Percentiles rank a stretch among this genome's conserved stretches.
phyloP scores from a whole-genome alignment of 1,140 invertebrate species.

The Drosophila pseudoananassae region DNA sequence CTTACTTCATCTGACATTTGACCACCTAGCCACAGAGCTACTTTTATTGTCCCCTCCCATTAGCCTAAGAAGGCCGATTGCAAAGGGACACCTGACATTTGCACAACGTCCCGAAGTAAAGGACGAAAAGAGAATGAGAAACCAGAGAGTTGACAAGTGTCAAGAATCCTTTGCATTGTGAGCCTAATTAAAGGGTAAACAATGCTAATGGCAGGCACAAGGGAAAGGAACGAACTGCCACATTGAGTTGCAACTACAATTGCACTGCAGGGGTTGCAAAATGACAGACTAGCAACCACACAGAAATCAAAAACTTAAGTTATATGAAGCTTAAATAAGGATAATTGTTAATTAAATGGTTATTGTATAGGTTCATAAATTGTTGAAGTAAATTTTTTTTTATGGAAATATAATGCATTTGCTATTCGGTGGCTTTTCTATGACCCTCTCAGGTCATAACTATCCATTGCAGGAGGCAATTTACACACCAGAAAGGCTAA shows the following conservation, averaged over 20 bases:
- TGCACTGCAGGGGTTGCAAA: not conserved
- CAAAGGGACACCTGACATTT: constrained; percentile 30
- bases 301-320: too few relatives aligned
- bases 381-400: not conserved
- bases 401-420: not conserved
- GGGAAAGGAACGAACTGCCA: not conserved
- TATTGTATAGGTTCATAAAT: too few relatives aligned
- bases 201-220: constrained; percentile 20
- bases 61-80: constrained; percentile 10
- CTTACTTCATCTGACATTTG: not conserved
- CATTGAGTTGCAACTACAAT: not conserved
- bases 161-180: constrained; percentile 63
- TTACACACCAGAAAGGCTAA: constrained; percentile 15
- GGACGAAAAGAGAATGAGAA: constrained; percentile 8
- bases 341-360: too few relatives aligned
- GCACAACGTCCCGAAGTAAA: constrained; percentile 7
- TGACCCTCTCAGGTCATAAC: not conserved
- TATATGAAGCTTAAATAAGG: too few relatives aligned
- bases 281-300: not conserved
- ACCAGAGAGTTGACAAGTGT: constrained; percentile 45
- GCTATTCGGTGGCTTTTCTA: not conserved
- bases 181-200: constrained; percentile 73
- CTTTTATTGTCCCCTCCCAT: not conserved
- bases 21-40: not conserved
- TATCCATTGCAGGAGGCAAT: constrained; percentile 25